These are phyloP conservation scores for Rhodophaea formosa DNA, from an alignment of 2,888 invertebrate genomes.

Conservation along the genomic window DNA sequence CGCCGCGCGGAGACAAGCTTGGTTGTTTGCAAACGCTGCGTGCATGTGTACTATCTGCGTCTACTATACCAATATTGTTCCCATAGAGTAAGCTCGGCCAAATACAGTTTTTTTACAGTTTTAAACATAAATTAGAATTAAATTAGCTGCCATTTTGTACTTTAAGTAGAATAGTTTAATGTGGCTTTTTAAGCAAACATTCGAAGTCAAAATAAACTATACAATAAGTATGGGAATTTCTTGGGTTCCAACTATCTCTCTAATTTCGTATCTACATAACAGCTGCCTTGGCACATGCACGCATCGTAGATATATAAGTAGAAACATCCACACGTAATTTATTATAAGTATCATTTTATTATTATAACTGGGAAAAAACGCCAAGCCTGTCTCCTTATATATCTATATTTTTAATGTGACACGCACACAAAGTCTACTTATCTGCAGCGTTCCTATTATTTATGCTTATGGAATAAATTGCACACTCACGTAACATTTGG, in stretches of 20 bases:
- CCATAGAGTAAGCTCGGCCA: slow-evolving; percentile 76
- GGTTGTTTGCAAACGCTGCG: slow-evolving; percentile 41
- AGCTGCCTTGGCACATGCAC: slow-evolving; percentile 66
- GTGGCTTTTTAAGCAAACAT: slow-evolving; percentile 7
- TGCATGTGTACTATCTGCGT: slow-evolving; percentile 48
- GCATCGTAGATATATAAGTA: slow-evolving; percentile 44
- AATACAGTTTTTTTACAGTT: slow-evolving; percentile 44
- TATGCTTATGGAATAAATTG: slow-evolving; percentile 36
- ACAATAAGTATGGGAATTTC: slow-evolving; percentile 27
- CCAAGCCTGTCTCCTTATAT: slow-evolving; percentile 35
- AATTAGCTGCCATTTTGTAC: slow-evolving; percentile 72
- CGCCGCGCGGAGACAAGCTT: slow-evolving; percentile 44
- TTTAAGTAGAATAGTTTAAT: slow-evolving; percentile 34
- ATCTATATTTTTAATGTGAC: slow-evolving; percentile 34
- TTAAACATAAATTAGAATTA: slow-evolving; percentile 44
- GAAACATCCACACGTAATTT: slow-evolving; percentile 26
- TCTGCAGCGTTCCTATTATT: slow-evolving; percentile 25
- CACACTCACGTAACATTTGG: slow-evolving; percentile 31
- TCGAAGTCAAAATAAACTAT: slow-evolving; percentile 18
- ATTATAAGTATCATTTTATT: slow-evolving; percentile 18
- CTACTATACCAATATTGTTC: slow-evolving; percentile 73
- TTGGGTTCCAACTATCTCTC: slow-evolving; percentile 41
- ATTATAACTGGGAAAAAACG: slow-evolving; percentile 9
- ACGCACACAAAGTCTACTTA: slow-evolving; percentile 32
- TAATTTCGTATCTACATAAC: slow-evolving; percentile 56